Base-by-base conservation (phyloP, 2,113 vertebrate species). In the Ciconia maguari region DNA sequence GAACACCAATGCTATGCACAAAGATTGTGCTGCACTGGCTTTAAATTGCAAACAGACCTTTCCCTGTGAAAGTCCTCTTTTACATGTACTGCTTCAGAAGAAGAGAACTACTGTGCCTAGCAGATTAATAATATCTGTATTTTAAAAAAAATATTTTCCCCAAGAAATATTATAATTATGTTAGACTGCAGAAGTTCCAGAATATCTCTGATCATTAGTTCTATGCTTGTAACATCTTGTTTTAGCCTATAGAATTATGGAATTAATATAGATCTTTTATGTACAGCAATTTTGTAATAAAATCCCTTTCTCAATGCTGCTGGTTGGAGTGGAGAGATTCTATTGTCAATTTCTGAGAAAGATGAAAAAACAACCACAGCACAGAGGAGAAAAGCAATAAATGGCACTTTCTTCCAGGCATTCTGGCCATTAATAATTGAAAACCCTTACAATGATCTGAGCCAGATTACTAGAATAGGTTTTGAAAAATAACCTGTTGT, bases 401-500 rank as follows among this genome's bases (percentile, higher is more conserved):
- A 61, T 13, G 5, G n/a, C 80, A 83, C 36, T 71, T 93, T 90
- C 72, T 96, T 80, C 29, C 60, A 85, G 90, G 83, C 70, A 46
- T 96, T 82, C 64, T 58, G 57, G 10, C n/a, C 34, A 69, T 92
- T 91, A 93, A 93, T 87, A 93, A 90, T 83, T 83, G 60, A 95
- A 96, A 94, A 58, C 18, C 5, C 34, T 86, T 86, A 62, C 60
- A 91, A 55, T 41, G 62, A 90, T 76, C 71, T 82, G 48, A 94
- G 68, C 18, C 34, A 75, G 65, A 90, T 87, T 92, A 54, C 71
- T 85, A 55, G 60, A 64, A 76, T 9, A 83, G 24, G 22, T 87
- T 95, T 91, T 95, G 78, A 92, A 94, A 96, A 96, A 93, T 38
- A 84, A 70, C n/a, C 18, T 61, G 48, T 46, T 87, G 34, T 64